phyloP scores from a whole-genome alignment of 2,113 vertebrate species.

The Trematomus loennbergii region DNA sequence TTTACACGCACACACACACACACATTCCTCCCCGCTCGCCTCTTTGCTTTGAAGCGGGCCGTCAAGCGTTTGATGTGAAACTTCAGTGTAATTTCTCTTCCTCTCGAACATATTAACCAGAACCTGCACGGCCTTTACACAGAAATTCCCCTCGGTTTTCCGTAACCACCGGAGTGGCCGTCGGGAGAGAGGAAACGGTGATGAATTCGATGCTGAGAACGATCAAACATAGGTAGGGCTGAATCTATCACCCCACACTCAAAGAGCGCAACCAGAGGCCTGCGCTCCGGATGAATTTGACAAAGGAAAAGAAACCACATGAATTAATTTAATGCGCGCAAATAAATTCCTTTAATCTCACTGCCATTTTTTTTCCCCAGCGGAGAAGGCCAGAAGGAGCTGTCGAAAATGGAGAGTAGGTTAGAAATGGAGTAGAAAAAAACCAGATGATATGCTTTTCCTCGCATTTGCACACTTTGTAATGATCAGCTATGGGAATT shows the following conservation, averaged over 20 bases:
- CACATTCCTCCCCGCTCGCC: constrained; percentile 49
- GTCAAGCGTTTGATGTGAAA: constrained; percentile 76
- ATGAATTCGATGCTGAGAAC: constrained; percentile 81
- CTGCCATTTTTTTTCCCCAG: constrained; percentile 69
- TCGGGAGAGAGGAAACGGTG: constrained; percentile 65
- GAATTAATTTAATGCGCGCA: constrained; percentile 74
- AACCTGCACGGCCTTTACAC: constrained; percentile 62
- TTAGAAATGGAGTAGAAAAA: constrained; percentile 16
- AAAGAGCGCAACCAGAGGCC: constrained; percentile 71
- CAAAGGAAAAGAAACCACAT: constrained; percentile 65
- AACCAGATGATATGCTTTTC: constrained; percentile 21
- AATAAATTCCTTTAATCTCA: constrained; percentile 81
- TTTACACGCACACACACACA: constrained; percentile 13
- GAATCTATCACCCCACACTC: constrained; percentile 77
- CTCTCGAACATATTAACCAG: constrained; percentile 80
- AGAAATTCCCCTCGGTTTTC: constrained; percentile 57
- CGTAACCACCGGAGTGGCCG: constrained; percentile 59
- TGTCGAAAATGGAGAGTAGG: constrained; percentile 49
- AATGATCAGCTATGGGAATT: constrained; percentile 53
- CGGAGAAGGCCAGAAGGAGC: constrained; percentile 62
- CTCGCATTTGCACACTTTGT: constrained; percentile 56
- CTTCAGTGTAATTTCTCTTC: constrained; percentile 73
- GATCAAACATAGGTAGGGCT: constrained; percentile 77
- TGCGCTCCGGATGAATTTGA: constrained; percentile 66
- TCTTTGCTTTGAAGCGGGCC: constrained; percentile 75